phyloP scores from a whole-genome alignment of 2,113 vertebrate genomes.

The Aphelocoma coerulescens region DNA sequence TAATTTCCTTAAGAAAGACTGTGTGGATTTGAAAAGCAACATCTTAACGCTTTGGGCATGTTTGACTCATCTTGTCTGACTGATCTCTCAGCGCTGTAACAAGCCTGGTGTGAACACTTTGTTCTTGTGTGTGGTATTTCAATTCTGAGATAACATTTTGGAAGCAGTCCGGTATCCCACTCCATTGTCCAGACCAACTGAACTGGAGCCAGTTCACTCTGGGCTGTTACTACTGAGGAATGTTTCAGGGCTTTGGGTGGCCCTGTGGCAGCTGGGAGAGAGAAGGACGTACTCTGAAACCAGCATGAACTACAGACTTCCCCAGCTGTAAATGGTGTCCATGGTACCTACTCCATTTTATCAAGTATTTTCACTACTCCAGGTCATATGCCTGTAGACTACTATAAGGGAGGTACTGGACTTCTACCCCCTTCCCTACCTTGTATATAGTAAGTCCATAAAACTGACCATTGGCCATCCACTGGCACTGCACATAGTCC shows the following conservation, averaged over 20 bases:
- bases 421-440: neutral
- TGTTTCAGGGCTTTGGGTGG: neutral
- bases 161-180: neutral
- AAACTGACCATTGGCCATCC: neutral
- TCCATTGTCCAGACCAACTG: neutral
- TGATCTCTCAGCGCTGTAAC: neutral
- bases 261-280: neutral
- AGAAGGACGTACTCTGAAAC: neutral
- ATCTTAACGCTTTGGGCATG: neutral
- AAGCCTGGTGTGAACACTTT: neutral
- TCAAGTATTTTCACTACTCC: neutral
- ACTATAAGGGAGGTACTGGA: neutral
- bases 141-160: neutral
- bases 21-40: neutral
- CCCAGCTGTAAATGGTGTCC: neutral
- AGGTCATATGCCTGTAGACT: neutral
- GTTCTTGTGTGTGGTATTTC: constrained; percentile 22
- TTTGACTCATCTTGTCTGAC: neutral
- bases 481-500: neutral
- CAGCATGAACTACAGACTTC: neutral
- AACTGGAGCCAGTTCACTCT: neutral
- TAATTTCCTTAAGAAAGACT: neutral
- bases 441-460: neutral
- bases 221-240: neutral
- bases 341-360: neutral